A percentile compares a stretch with the other conserved stretches of the same genome.
Evolutionary conservation across 2,797 vertebrate species (phyloP).

Genomic region (Nannoperca obscura): DNA sequence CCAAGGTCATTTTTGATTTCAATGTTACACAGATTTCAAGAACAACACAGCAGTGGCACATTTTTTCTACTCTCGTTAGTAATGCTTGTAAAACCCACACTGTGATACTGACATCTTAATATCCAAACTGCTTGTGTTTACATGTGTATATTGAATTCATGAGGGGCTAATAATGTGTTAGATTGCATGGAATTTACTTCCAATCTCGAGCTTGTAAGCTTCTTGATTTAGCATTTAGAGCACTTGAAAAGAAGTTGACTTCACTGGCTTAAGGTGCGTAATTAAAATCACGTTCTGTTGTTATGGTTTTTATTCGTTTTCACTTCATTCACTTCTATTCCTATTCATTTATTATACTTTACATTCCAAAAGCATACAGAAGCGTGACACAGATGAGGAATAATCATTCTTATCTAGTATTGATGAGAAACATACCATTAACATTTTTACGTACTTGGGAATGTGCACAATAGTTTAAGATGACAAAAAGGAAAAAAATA

Average conservation of each 20-base stretch:
- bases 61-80: background rate
- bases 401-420: background rate
- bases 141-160: constrained; percentile 10
- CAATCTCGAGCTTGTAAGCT: constrained; percentile 2
- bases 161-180: constrained; percentile 24
- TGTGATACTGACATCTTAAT: constrained; percentile 27
- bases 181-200: constrained; percentile 23
- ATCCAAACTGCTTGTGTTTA: constrained; percentile 7
- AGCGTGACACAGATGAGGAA: background rate
- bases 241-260: background rate
- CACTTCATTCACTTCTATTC: background rate
- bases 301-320: constrained; percentile 1
- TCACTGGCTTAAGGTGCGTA: constrained; percentile 1
- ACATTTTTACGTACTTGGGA: background rate
- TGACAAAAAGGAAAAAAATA: too few relatives aligned
- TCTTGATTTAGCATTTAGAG: constrained; percentile 19
- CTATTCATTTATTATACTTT: background rate
- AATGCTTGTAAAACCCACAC: background rate
- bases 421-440: background rate
- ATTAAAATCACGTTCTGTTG: constrained; percentile 6
- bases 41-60: constrained; percentile 20
- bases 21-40: constrained; percentile 19
- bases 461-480: background rate
- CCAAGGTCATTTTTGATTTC: constrained; percentile 58
- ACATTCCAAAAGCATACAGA: constrained; percentile 3